A percentile compares a stretch with the other conserved stretches of the same genome.
These are phyloP conservation scores for Trogon surrucura DNA, from an alignment of 2,113 vertebrate species.

Conservation along the genomic window DNA sequence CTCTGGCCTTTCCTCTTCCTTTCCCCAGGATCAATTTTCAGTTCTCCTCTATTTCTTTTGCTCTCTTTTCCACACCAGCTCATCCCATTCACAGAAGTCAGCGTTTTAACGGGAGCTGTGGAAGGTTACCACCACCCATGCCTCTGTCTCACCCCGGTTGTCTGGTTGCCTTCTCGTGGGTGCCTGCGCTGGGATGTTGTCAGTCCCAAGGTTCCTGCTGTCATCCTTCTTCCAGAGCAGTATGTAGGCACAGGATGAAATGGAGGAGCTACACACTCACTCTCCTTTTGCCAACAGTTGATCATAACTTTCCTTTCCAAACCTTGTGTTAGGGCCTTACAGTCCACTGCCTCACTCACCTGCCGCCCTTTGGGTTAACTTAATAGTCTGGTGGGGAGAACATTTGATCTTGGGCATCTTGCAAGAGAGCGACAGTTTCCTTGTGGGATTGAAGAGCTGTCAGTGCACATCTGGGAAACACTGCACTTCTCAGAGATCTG, in stretches of 20 bases:
- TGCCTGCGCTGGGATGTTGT: not conserved
- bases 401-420: not conserved
- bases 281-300: not conserved
- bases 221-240: not conserved
- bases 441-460: not conserved
- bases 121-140: not conserved
- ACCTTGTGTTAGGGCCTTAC: not conserved
- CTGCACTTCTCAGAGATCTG: rapidly evolving
- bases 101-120: not conserved
- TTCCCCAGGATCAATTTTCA: not conserved
- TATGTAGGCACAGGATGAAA: not conserved
- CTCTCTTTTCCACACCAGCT: not conserved
- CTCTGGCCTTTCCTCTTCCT: not conserved
- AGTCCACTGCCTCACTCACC: not conserved
- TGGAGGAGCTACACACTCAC: not conserved
- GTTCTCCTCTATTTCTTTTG: not conserved
- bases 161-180: not conserved
- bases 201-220: not conserved
- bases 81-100: not conserved
- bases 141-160: rapidly evolving
- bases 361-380: not conserved
- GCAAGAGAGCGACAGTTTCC: rapidly evolving
- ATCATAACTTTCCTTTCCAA: not conserved
- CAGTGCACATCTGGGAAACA: not conserved
- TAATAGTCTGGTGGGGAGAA: not conserved